These are phyloP conservation scores for Nomada flava DNA, from an alignment of 2,888 invertebrate species.

Conservation along the genomic window DNA sequence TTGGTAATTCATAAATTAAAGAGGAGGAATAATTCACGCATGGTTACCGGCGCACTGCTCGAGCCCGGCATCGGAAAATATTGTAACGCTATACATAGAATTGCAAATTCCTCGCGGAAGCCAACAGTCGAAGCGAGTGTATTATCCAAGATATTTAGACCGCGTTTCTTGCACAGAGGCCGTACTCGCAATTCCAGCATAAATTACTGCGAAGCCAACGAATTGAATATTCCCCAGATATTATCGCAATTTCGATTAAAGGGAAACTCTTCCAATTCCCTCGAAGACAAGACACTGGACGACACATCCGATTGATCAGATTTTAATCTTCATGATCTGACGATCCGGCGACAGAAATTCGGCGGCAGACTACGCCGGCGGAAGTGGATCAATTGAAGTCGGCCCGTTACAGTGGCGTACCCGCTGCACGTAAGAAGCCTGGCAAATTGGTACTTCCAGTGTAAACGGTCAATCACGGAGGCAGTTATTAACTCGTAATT, in stretches of 20 bases:
- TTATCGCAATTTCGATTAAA: neutral
- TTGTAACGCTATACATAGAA: conserved; percentile 7
- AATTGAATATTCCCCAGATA: neutral
- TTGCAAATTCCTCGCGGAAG: conserved; percentile 27
- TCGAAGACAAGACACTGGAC: neutral
- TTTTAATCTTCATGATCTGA: conserved; percentile 22
- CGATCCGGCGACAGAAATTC: conserved; percentile 17
- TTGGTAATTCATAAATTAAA: no score
- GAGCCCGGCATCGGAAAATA: neutral
- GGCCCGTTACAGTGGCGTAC: conserved; percentile 21
- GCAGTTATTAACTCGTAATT: conserved; percentile 53
- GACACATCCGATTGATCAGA: conserved; percentile 6
- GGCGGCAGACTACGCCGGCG: neutral
- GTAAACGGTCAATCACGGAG: conserved; percentile 53
- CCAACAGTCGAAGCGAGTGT: neutral
- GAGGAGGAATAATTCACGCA: no score
- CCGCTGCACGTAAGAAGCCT: conserved; percentile 35
- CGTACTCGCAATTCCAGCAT: neutral
- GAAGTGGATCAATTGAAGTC: conserved; percentile 37
- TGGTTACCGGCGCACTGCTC: neutral
- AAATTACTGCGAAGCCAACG: neutral
- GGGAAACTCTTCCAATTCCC: neutral
- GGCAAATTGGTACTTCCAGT: conserved; percentile 45
- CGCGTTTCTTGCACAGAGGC: neutral
- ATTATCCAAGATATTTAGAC: neutral